These are phyloP conservation scores for Schmidtea mediterranea DNA, from an alignment of 1,140 invertebrate species.

Conservation along the genomic window DNA sequence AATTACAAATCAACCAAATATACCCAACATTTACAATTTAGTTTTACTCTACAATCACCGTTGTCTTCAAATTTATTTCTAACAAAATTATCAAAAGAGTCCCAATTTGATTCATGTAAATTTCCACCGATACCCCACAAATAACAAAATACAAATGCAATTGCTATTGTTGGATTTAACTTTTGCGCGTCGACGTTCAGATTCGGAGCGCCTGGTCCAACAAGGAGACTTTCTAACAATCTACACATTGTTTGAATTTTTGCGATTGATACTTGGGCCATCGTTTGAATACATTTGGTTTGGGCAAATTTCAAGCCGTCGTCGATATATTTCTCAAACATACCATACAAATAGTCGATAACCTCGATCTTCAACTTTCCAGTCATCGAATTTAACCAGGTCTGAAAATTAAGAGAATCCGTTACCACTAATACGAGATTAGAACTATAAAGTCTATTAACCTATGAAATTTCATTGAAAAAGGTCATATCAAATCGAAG, in stretches of 20 bases:
- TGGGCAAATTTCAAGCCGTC: slow-evolving; percentile 36
- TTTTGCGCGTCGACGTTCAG: slow-evolving; percentile 19
- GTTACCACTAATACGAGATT: too few species aligned
- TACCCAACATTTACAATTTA: neutral
- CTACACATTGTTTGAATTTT: slow-evolving; percentile 45
- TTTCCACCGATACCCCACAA: slow-evolving; percentile 57
- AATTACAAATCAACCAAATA: slow-evolving; percentile 6
- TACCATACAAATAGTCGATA: slow-evolving; percentile 29
- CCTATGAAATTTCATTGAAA: too few species aligned
- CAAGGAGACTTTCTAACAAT: slow-evolving; percentile 40
- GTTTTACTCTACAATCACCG: slow-evolving; percentile 31
- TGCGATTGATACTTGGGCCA: slow-evolving; percentile 43
- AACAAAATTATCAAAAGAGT: slow-evolving; percentile 40
- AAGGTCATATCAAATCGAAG: too few species aligned
- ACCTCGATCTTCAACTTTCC: slow-evolving; percentile 13
- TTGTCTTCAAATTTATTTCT: slow-evolving; percentile 40
- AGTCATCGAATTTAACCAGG: neutral
- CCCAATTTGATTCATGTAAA: slow-evolving; percentile 38
- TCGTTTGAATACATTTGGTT: slow-evolving; percentile 36
- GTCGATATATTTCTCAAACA: slow-evolving; percentile 38
- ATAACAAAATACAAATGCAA: slow-evolving; percentile 44
- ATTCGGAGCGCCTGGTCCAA: slow-evolving; percentile 28
- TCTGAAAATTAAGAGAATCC: slow-evolving; percentile 7
- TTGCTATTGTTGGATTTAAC: slow-evolving; percentile 33
- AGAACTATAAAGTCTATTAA: too few species aligned